Evolutionary conservation across 2,888 invertebrate genomes (phyloP), one percentile per base, ranked within the genome.

Genomic region (Apocheima hispidaria): DNA sequence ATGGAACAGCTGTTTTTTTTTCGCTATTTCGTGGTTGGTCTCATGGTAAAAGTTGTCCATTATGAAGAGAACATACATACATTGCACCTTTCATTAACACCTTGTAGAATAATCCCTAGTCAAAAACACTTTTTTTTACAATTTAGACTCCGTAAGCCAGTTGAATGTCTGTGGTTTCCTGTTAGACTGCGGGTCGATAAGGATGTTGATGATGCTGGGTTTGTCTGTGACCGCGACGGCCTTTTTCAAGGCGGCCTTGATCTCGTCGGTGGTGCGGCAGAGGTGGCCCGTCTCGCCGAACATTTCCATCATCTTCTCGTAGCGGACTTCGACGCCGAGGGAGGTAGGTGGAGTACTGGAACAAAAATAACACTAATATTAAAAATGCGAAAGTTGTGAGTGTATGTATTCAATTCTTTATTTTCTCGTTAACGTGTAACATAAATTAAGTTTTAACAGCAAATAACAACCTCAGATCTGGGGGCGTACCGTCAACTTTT

Each of bases 121-220:
- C 3, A 40, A 26, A 26, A 26, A 26, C 5, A 23, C 23, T 28
- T 30, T 33, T 56, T n/a, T 77, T 94, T 94, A 97, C 74, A 98
- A 92, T 87, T 98, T 98, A 5, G 98, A 98, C 88, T 98, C 97
- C 0, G 98, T 98, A 4, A 98, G 93, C 98, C 98, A 98, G 81
- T 94, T 96, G 85, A 98, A 98, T 16, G 96, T 94, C 90, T 99
- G 99, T 36, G 96, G 95, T 87, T 98, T 99, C 68, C 99, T 95
- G 82, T 96, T 97, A 12, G 99, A 97, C 65, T 95, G 94, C 3
- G 98, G 97, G 83, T 95, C 96, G 56, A 99, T 99, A 77, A 97
- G 94, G 21, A 98, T 96, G 83, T 99, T 99, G 71, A 99, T 97
- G 70, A 99, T 95, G 65, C 96, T 96, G 0, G 98, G 98, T 61